phyloP scores from a whole-genome alignment of 2,113 vertebrate species.

The Lophius piscatorius region DNA sequence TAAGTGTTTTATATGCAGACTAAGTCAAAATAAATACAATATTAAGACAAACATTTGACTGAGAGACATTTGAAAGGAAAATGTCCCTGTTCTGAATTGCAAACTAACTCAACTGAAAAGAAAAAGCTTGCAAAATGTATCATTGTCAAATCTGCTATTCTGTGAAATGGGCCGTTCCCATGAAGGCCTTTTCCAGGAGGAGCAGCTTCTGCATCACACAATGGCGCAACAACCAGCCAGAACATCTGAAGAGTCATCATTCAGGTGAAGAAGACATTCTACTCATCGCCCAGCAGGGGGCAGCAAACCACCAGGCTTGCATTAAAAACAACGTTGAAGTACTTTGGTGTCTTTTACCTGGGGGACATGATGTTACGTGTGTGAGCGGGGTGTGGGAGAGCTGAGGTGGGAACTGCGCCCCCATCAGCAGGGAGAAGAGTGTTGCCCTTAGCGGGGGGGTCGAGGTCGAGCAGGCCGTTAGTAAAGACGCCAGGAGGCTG shows the following conservation, averaged over 20 bases:
- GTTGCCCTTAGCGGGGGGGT: conserved; percentile 73
- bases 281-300: conserved; percentile 20
- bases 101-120: no score
- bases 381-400: conserved; percentile 72
- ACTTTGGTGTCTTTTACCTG: conserved; percentile 77
- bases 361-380: conserved; percentile 72
- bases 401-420: conserved; percentile 51
- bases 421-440: conserved; percentile 68
- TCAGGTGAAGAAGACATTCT: neutral
- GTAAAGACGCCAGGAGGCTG: conserved; percentile 80
- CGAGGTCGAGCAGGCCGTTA: conserved; percentile 84
- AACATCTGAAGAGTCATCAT: neutral
- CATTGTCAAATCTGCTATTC: no score
- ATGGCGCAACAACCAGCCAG: no score
- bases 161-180: no score
- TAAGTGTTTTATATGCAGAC: no score
- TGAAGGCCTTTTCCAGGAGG: no score
- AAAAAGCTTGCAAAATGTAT: neutral
- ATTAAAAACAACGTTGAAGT: neutral
- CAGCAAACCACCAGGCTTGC: conserved; percentile 13
- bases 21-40: neutral
- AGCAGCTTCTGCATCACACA: no score
- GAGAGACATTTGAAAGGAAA: no score
- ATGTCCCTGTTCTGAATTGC: no score
- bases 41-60: no score